Conservation (phyloP, 2,113 vertebrate species). For the Anoura caudifer region DNA sequence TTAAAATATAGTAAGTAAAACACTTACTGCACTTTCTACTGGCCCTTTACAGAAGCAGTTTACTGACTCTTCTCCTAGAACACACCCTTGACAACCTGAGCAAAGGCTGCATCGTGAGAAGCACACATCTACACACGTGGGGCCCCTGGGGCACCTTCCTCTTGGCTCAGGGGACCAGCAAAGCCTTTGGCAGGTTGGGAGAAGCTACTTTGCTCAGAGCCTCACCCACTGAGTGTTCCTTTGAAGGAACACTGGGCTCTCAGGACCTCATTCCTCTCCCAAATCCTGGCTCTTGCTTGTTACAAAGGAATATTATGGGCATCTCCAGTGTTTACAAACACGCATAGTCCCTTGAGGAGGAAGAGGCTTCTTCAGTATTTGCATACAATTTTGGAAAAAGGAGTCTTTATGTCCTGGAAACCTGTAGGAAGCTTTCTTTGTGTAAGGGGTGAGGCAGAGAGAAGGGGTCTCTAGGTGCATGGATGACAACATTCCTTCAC, state of each 20-base stretch:
- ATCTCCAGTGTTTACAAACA: background rate
- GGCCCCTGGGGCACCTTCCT: background rate
- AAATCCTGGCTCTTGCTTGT: background rate
- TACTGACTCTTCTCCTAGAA: background rate
- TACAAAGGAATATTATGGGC: background rate
- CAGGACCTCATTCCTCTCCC: background rate
- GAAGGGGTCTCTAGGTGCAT: background rate
- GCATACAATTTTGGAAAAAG: slow-evolving; percentile 4
- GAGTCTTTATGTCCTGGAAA: background rate
- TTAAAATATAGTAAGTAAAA: background rate
- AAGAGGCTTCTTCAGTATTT: background rate
- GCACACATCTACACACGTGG: background rate
- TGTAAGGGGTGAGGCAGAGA: background rate
- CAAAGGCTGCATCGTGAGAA: background rate
- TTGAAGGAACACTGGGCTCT: background rate
- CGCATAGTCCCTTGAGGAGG: background rate
- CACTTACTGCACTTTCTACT: background rate
- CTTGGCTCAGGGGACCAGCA: background rate
- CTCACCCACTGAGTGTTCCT: background rate
- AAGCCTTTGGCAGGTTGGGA: background rate
- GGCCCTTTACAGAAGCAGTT: background rate
- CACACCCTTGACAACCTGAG: background rate
- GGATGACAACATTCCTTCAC: background rate
- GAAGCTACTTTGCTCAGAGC: background rate
- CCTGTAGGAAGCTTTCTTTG: background rate